Evolutionary conservation across 2,888 invertebrate genomes (phyloP), one percentile per base, ranked within the genome.

Genomic region (Periphyllus acericola): DNA sequence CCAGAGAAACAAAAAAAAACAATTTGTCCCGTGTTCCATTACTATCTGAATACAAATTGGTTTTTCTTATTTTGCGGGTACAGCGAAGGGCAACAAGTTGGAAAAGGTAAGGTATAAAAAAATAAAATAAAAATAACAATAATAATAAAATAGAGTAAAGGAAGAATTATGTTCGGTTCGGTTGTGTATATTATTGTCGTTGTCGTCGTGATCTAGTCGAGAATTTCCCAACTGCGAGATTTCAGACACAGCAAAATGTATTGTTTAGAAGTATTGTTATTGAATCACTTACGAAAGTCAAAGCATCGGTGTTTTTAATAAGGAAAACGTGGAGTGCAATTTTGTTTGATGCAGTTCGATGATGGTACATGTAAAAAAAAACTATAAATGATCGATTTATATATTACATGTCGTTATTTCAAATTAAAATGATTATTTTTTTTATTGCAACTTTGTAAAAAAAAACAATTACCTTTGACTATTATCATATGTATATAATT

Each of bases 31-130:
- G 68, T 55, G 78, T 86, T 86, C 79, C 79, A 86, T 84, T 84
- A 66, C 76, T 32, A 84, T 86, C 79, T 86, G 85, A 86, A 86
- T 86, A 79, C 71, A 86, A 86, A 86, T 86, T 79, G 85, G 78
- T 71, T 86, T 79, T 79, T 46, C 66, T 68, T 68, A 14, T 85
- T 85, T 85, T 78, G 78, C 46, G 46, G 66, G 32, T 36, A 71
- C 2, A 71, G 4, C 46, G 3, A 11, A 21, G 0, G 34, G 85
- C 85, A 86, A 86, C 85, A 86, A 86, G 85, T 86, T 32, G 85
- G 11, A 78, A 85, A 85, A 68, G 34, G 25, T 78, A 78, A 78
- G 52, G n/a, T 34, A 25, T 34, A 60, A 34, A 79, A 21, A n/a
- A 46, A 32, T 72, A 83, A 71, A 34, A 52, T 40, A 81, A 68